A percentile compares a stretch with the other conserved stretches of the same genome.
phyloP scores from a whole-genome alignment of 2,113 vertebrate genomes.

The Amphiprion percula region DNA sequence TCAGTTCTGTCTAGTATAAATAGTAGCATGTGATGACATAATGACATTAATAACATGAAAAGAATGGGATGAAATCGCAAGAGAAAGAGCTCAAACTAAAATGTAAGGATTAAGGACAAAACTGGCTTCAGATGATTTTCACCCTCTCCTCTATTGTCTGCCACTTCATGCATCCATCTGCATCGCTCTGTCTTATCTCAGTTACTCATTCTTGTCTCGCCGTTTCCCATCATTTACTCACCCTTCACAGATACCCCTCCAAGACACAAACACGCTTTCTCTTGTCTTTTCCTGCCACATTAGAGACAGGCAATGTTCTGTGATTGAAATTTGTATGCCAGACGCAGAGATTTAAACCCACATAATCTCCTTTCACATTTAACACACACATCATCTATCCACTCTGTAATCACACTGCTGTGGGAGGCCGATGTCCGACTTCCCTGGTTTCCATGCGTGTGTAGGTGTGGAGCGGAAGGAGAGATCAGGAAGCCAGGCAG shows the following conservation, averaged over 20 bases:
- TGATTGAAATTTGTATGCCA: slow-evolving; percentile 90
- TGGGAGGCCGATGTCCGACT: slow-evolving; percentile 84
- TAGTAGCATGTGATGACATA: slow-evolving; percentile 24
- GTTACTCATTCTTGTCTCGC: slow-evolving; percentile 67
- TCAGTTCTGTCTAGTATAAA: slow-evolving; percentile 34
- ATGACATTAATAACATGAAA: slow-evolving; percentile 43
- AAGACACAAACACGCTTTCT: slow-evolving; percentile 10
- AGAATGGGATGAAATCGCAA: slow-evolving; percentile 48
- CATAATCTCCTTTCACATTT: slow-evolving; percentile 92
- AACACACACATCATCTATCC: slow-evolving; percentile 86
- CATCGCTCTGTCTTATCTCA: slow-evolving; percentile 21
- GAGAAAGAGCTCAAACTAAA: slow-evolving; percentile 49
- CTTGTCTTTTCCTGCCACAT: slow-evolving; percentile 38
- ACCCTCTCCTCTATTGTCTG: slow-evolving; percentile 33
- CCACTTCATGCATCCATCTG: slow-evolving; percentile 2
- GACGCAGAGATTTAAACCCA: slow-evolving; percentile 90
- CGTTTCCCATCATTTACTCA: slow-evolving; percentile 44
- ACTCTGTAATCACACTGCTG: slow-evolving; percentile 85
- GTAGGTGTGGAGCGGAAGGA: slow-evolving; percentile 37
- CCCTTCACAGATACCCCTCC: slow-evolving; percentile 8
- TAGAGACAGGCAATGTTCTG: slow-evolving; percentile 83
- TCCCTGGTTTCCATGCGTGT: slow-evolving; percentile 64
- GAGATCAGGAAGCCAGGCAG: slow-evolving; percentile 24
- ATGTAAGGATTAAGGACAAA: slow-evolving; percentile 81
- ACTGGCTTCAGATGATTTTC: slow-evolving; percentile 51